Evolutionary conservation across 2,888 invertebrate genomes (phyloP).

Genomic region (Choristoneura rosaceana): DNA sequence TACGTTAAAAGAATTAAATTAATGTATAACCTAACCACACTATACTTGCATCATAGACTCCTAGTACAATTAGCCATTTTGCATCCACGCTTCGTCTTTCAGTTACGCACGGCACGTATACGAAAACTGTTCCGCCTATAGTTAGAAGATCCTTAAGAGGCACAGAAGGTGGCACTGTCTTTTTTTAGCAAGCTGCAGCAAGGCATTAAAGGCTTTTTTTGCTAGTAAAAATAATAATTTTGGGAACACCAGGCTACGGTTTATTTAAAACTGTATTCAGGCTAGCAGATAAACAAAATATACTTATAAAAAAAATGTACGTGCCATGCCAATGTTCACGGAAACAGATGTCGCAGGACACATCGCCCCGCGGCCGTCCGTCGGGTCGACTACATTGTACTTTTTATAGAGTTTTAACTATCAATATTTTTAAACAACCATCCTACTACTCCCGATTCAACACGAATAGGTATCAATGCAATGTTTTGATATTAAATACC

Average conservation of each 20-base stretch:
- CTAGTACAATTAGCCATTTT: no score
- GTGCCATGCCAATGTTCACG: conserved; percentile 38
- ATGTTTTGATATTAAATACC: not conserved
- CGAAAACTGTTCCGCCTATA: no score
- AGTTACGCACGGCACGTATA: no score
- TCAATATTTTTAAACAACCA: not conserved
- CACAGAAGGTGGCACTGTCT: not conserved
- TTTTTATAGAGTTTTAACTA: conserved; percentile 24
- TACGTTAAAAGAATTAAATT: not conserved
- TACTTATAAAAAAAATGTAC: not conserved
- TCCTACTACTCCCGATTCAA: not conserved
- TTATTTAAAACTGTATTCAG: no score
- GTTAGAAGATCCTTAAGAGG: no score
- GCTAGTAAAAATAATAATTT: not conserved
- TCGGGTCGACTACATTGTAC: conserved; percentile 11
- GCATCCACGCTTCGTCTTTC: no score
- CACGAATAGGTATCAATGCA: not conserved
- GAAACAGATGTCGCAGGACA: conserved; percentile 37
- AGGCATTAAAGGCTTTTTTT: not conserved
- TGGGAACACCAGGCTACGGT: no score
- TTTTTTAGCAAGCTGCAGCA: not conserved
- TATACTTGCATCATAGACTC: no score
- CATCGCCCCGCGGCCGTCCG: conserved; percentile 24
- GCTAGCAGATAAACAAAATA: not conserved
- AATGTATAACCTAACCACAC: not conserved